These are phyloP conservation scores for Leptarthrus brevirostris DNA, from an alignment of 2,888 invertebrate genomes.

Conservation along the genomic window DNA sequence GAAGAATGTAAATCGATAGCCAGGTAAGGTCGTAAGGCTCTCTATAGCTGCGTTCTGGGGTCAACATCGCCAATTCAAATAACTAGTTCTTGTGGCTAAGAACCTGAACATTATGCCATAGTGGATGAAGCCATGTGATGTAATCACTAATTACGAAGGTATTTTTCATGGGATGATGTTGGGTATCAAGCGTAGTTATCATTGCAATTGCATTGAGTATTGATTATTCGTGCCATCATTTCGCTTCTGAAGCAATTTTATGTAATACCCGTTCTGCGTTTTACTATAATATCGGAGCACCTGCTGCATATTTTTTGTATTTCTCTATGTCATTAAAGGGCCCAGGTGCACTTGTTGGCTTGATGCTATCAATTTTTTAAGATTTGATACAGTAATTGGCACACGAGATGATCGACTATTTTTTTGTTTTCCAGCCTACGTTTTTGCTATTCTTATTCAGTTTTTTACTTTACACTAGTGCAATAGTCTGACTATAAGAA, in stretches of 20 bases:
- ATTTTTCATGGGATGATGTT: neutral
- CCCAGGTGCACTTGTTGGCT: neutral
- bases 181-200: neutral
- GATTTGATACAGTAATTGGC: neutral
- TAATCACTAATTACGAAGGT: conserved; percentile 2
- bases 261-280: neutral
- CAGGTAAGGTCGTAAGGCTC: conserved; percentile 12
- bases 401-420: neutral
- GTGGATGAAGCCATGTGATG: conserved; percentile 2
- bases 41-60: conserved; percentile 10
- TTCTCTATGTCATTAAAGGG: neutral
- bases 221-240: neutral
- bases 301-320: conserved; percentile 4
- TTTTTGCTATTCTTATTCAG: too few species aligned
- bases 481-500: too few species aligned
- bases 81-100: conserved; percentile 20
- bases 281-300: neutral
- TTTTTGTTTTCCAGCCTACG: too few species aligned
- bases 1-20: conserved; percentile 29
- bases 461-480: too few species aligned
- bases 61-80: conserved; percentile 14
- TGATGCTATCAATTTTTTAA: neutral
- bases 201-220: conserved; percentile 10
- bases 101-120: conserved; percentile 36
- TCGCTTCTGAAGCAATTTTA: neutral